A percentile compares a stretch with the other conserved stretches of the same genome.
Evolutionary conservation across 35 echinoderm and acorn worm genomes (phyloP).

Genomic region (Ophioderma brevispina): DNA sequence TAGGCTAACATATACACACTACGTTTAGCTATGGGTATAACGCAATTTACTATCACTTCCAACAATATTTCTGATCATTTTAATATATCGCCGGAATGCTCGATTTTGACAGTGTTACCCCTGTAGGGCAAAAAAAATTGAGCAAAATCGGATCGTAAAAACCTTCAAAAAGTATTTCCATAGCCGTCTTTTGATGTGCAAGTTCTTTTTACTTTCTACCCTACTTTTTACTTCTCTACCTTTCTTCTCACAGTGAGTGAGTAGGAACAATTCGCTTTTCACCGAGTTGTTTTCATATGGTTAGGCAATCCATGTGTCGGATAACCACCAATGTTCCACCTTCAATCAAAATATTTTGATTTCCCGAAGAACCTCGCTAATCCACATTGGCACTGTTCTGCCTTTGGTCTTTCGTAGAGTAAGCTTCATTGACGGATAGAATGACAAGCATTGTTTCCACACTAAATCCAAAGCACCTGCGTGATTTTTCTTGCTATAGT

Average conservation of each 20-base stretch:
- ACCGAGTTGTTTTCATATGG: not conserved
- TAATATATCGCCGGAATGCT: not conserved
- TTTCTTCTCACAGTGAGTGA: not conserved
- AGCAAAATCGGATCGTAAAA: not conserved
- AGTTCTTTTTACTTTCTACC: slow-evolving; percentile 12
- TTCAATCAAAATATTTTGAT: slow-evolving; percentile 36
- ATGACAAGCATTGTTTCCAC: not conserved
- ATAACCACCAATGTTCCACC: slow-evolving; percentile 23
- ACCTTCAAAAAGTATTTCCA: not conserved
- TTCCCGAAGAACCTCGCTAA: slow-evolving; percentile 39
- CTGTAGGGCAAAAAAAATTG: not conserved
- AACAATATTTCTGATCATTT: not conserved
- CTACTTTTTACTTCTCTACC: not conserved
- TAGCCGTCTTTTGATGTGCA: not conserved
- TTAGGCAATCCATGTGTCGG: not conserved
- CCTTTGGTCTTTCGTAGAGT: not conserved
- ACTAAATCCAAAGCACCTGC: not conserved
- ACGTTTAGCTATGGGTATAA: not conserved
- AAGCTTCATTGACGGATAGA: not conserved
- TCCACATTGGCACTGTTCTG: not conserved
- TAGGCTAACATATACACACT: not conserved
- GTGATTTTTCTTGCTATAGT: not conserved
- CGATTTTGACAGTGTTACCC: not conserved
- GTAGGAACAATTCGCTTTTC: not conserved
- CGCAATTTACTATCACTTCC: not conserved